Conservation (phyloP, 2,113 vertebrate species). For the Murina feae region DNA sequence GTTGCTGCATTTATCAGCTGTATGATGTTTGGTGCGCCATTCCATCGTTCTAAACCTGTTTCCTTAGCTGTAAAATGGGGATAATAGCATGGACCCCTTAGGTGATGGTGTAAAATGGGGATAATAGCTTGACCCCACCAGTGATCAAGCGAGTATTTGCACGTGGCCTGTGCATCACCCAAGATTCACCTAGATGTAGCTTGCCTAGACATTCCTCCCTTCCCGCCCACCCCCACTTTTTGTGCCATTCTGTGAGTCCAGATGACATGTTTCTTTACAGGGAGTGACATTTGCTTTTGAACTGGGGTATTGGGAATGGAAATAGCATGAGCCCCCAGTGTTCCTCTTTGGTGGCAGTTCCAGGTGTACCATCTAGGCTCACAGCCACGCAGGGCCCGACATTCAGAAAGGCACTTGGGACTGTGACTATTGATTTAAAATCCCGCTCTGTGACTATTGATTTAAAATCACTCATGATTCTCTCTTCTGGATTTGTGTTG, state of each 20-base stretch:
- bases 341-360: neutral
- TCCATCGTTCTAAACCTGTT: neutral
- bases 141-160: too few species aligned
- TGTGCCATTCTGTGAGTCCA: neutral
- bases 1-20: neutral
- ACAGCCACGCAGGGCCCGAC: neutral
- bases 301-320: neutral
- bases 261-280: neutral
- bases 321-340: neutral
- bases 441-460: too few species aligned
- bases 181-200: too few species aligned
- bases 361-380: neutral
- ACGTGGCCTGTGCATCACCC: fast-evolving
- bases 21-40: too few species aligned
- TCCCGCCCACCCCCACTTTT: fast-evolving
- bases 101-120: neutral
- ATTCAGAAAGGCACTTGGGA: neutral
- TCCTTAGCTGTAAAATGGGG: neutral
- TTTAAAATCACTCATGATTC: neutral
- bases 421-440: neutral
- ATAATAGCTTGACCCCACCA: neutral
- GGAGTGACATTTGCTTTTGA: neutral
- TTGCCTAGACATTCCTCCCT: neutral
- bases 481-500: neutral
- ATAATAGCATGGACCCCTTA: neutral